Conservation (phyloP, 2,797 vertebrate genomes). For the Danio jaintianensis region DNA sequence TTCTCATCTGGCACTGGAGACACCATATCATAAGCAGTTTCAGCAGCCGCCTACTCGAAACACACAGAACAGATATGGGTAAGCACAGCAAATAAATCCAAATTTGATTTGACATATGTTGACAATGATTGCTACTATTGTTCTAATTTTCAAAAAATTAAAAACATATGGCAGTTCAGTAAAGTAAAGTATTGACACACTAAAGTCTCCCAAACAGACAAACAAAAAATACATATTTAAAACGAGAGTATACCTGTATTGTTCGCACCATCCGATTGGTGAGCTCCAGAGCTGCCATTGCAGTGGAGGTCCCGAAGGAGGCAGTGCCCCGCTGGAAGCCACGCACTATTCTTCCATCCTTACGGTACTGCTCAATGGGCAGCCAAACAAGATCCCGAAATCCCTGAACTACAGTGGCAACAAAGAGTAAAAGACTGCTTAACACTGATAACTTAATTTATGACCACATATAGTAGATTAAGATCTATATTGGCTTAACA, state of each 20-base stretch:
- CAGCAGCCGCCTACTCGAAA: constrained; percentile 88
- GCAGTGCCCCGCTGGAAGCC: constrained; percentile 95
- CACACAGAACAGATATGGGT: constrained; percentile 34
- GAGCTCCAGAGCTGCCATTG: constrained; percentile 97
- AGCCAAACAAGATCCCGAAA: constrained; percentile 96
- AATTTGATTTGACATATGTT: not conserved
- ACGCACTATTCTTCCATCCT: constrained; percentile 94
- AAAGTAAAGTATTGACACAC: not conserved
- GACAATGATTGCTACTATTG: no score
- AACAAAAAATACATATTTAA: not conserved
- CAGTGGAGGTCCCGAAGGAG: constrained; percentile 97
- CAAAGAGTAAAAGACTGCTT: constrained; percentile 11
- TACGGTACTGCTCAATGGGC: constrained; percentile 97
- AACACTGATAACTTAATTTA: not conserved
- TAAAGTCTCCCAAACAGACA: not conserved
- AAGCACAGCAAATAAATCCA: not conserved
- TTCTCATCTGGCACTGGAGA: constrained; percentile 91
- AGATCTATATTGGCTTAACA: not conserved
- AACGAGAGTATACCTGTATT: constrained; percentile 87
- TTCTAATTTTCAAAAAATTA: no score
- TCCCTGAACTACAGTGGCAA: constrained; percentile 88
- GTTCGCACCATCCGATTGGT: constrained; percentile 98
- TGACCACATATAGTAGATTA: no score
- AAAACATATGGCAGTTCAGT: no score
- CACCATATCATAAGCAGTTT: constrained; percentile 98